Base-by-base conservation (phyloP, 2,888 invertebrate species). In the Drosophila fulvimacula region DNA sequence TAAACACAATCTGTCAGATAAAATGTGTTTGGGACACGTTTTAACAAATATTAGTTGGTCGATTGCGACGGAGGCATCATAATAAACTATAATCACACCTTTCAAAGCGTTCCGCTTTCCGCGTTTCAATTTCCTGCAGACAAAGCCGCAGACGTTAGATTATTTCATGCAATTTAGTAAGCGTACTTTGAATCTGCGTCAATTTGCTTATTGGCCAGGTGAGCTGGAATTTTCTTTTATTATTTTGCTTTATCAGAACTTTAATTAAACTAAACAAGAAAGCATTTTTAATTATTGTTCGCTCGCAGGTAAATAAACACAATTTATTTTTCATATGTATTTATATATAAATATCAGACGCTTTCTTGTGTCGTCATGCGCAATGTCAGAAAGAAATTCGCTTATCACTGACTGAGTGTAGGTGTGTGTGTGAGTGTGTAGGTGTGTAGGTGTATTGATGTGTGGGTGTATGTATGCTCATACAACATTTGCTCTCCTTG, bases 231-330 rank as follows among this genome's bases (percentile, higher is more conserved):
- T 21, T 42, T 19, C 13, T 7, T 21, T 42, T 21, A 13, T 21
- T 42, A 21, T 48, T 57, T 78, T 78, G 44, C 39, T 60, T 75
- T 76, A 79, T 76, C 76, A 56, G 42, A 62, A 53, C 55, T 79
- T 76, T 76, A 76, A 76, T 76, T 76, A 76, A 76, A 82, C 78
- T 81, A 69, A 85, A 85, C 77, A 82, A 76, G 81, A 85, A 71
- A 82, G 67, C 81, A 63, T 69, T 85, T 81, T 82, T 82, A 82
- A 82, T 82, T 82, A 82, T 76, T 88, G 52, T 53, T 38, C 51
- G 49, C 58, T 7, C 58, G 36, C 38, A 59, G 27, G 42, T 41
- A 76, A 73, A 64, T 73, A 73, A 71, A 71, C 55, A 76, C 38
- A 64, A 64, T 56, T 24, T 57, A 57, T 53, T 58, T 56, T 27